Evolutionary conservation across 2,797 vertebrate genomes (phyloP).

Genomic region (Channallabes apus): DNA sequence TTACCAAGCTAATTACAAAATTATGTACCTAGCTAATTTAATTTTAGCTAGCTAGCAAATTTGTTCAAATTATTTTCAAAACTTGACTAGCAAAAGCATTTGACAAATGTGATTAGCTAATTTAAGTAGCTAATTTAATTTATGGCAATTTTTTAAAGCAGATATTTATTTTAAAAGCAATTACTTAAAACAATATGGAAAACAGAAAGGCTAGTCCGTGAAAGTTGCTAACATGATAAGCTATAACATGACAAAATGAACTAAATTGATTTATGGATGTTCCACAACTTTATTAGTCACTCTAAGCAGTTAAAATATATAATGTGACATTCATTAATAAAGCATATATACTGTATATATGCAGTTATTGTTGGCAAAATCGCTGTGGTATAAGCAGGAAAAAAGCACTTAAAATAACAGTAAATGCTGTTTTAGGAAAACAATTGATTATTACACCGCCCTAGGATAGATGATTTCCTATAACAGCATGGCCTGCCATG

Average conservation of each 20-base stretch:
- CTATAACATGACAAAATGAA: neutral
- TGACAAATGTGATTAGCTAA: neutral
- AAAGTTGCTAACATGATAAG: neutral
- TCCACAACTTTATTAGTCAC: neutral
- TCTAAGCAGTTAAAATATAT: neutral
- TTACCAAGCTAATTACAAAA: neutral
- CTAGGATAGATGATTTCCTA: neutral
- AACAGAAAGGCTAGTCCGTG: neutral
- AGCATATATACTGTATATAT: no score
- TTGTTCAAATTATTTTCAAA: neutral
- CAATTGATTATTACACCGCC: neutral
- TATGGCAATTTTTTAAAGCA: no score
- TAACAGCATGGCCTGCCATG: neutral
- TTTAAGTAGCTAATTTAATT: no score
- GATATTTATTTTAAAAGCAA: neutral
- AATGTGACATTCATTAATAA: neutral
- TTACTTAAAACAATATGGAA: neutral
- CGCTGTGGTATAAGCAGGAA: slow-evolving; percentile 15
- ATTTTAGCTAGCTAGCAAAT: neutral
- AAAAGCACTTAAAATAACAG: neutral
- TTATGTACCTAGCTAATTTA: neutral
- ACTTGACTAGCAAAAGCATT: no score
- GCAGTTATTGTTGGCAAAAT: no score
- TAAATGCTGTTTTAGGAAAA: neutral
- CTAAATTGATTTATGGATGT: neutral